Evolutionary conservation across 1,140 invertebrate species (phyloP).

Genomic region (Arctopsyche grandis): DNA sequence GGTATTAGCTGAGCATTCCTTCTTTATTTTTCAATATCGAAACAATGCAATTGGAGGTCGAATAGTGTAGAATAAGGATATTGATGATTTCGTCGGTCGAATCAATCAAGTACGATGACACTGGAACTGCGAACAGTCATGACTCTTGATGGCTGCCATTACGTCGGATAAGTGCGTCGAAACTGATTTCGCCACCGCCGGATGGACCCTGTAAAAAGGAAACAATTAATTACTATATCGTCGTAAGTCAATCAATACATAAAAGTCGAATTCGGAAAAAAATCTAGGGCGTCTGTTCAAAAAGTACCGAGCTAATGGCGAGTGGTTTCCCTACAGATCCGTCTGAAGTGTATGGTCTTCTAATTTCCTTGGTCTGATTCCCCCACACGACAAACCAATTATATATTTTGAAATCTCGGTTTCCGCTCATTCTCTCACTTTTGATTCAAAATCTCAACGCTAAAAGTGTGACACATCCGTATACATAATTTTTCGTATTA

Average conservation of each 20-base stretch:
- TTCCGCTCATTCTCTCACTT: constrained; percentile 38
- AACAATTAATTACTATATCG: constrained; percentile 3
- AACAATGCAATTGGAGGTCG: background rate
- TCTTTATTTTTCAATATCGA: background rate
- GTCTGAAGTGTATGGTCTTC: constrained; percentile 26
- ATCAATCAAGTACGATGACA: constrained; percentile 57
- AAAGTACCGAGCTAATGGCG: background rate
- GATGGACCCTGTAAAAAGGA: constrained; percentile 66
- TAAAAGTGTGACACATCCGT: constrained; percentile 32
- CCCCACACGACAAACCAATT: constrained; percentile 36
- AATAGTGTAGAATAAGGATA: too few relatives aligned
- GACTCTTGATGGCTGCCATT: constrained; percentile 68
- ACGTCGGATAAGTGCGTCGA: constrained; percentile 70
- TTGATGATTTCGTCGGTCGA: too few relatives aligned
- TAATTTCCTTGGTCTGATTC: constrained; percentile 46
- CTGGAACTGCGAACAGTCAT: constrained; percentile 68
- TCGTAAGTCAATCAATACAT: background rate
- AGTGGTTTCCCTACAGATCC: background rate
- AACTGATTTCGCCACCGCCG: constrained; percentile 64
- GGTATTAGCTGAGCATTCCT: background rate
- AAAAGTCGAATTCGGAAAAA: background rate
- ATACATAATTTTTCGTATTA: constrained; percentile 15
- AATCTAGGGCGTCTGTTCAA: background rate
- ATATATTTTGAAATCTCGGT: constrained; percentile 18
- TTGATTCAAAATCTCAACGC: background rate